phyloP scores from a whole-genome alignment of 2,797 vertebrate genomes.

The Orestias chungarensis region DNA sequence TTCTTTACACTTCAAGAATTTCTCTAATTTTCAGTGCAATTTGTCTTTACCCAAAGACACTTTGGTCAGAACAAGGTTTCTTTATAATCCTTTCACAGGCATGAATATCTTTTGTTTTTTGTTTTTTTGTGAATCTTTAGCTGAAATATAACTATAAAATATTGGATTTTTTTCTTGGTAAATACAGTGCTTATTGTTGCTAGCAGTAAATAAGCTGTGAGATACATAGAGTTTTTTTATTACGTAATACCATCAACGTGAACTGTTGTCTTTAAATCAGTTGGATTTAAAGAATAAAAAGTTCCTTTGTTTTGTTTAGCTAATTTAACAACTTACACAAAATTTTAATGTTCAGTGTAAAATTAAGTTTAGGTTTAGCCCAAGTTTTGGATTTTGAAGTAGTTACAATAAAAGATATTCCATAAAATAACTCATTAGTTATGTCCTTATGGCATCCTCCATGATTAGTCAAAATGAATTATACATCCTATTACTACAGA shows the following conservation, averaged over 20 bases:
- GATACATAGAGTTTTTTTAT: conserved; percentile 8
- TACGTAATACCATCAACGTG: conserved; percentile 10
- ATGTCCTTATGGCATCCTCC: too few species aligned
- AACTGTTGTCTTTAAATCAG: conserved; percentile 3
- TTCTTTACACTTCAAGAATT: conserved; percentile 17
- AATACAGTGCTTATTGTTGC: neutral
- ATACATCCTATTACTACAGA: too few species aligned
- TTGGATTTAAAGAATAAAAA: conserved; percentile 20
- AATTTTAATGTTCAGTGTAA: too few species aligned
- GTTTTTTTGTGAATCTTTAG: conserved; percentile 17
- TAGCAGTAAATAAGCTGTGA: neutral
- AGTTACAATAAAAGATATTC: too few species aligned
- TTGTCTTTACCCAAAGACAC: conserved; percentile 34
- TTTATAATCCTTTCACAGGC: conserved; percentile 29
- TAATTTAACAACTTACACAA: too few species aligned
- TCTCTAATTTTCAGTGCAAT: conserved; percentile 33
- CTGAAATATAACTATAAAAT: conserved; percentile 25
- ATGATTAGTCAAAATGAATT: too few species aligned
- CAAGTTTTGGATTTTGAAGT: too few species aligned
- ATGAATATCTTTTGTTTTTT: conserved; percentile 17
- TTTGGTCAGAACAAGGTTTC: conserved; percentile 40
- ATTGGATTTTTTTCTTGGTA: neutral
- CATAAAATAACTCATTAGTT: too few species aligned
- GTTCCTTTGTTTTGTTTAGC: too few species aligned
- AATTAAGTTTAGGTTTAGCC: too few species aligned